A percentile compares a stretch with the other conserved stretches of the same genome.
Conservation (phyloP, 2,888 invertebrate genomes). For the Caenorhabditis panamensis region DNA sequence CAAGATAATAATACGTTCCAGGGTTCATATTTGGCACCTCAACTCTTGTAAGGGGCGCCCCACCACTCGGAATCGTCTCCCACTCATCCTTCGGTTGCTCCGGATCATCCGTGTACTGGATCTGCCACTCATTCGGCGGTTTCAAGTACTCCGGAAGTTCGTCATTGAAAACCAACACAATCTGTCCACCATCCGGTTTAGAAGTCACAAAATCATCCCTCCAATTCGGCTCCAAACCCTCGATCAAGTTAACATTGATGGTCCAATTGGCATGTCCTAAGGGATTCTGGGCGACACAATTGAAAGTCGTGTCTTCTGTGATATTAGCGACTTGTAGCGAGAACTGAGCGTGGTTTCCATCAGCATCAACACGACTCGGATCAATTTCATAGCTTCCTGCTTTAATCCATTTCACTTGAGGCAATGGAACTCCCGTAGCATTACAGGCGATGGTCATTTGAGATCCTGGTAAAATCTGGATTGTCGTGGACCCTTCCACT, state of each 20-base stretch:
- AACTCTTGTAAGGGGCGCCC: conserved; percentile 71
- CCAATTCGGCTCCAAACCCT: conserved; percentile 76
- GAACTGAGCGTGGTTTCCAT: conserved; percentile 73
- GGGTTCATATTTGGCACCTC: conserved; percentile 74
- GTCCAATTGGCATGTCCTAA: conserved; percentile 81
- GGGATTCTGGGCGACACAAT: conserved; percentile 80
- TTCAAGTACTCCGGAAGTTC: conserved; percentile 76
- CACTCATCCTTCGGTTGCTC: conserved; percentile 73
- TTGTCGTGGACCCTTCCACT: conserved; percentile 74
- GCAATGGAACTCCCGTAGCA: conserved; percentile 78
- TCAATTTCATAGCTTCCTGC: conserved; percentile 79
- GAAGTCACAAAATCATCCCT: conserved; percentile 75
- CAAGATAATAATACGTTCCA: conserved; percentile 76
- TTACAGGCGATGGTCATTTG: conserved; percentile 79
- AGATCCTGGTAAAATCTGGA: conserved; percentile 79
- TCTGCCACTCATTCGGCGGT: conserved; percentile 77
- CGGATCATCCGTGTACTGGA: conserved; percentile 77
- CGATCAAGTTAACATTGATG: conserved; percentile 75
- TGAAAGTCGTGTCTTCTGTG: conserved; percentile 79
- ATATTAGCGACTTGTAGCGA: conserved; percentile 79
- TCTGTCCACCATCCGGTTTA: conserved; percentile 75
- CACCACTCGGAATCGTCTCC: conserved; percentile 73
- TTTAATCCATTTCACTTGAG: conserved; percentile 80
- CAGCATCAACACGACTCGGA: conserved; percentile 77
- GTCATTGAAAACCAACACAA: conserved; percentile 75